phyloP scores from a whole-genome alignment of 2,888 invertebrate genomes.

The Teleogryllus oceanicus region DNA sequence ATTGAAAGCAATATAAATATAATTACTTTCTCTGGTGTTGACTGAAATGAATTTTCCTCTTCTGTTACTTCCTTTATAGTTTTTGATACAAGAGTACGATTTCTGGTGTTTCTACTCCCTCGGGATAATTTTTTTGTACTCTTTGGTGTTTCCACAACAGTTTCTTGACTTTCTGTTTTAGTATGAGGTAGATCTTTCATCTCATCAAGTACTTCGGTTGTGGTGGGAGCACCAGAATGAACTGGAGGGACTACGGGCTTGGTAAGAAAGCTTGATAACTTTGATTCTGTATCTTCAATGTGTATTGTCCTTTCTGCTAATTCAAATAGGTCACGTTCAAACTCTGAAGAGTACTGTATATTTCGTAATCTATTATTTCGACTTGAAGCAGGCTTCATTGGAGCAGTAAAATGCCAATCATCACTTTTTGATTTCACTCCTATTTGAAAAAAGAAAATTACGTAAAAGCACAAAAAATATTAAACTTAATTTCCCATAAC shows the following conservation, averaged over 20 bases:
- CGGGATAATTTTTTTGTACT: not conserved
- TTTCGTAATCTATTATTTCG: not conserved
- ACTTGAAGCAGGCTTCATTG: not conserved
- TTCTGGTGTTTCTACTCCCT: not conserved
- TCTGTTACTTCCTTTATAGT: not conserved
- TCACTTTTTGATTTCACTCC: not conserved
- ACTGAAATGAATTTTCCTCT: not conserved
- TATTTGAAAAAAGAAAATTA: not conserved
- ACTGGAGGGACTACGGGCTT: no score
- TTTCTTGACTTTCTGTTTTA: not conserved
- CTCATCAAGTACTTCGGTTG: no score
- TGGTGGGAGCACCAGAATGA: no score
- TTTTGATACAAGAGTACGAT: not conserved
- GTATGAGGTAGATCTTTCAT: no score
- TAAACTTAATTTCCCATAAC: not conserved
- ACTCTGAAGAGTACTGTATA: not conserved
- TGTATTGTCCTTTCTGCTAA: not conserved
- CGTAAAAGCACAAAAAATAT: no score
- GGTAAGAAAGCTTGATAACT: no score
- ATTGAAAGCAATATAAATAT: not conserved
- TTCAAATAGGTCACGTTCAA: not conserved
- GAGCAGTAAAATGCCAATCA: not conserved
- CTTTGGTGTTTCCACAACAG: not conserved
- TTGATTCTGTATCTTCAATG: not conserved
- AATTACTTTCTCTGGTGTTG: not conserved